Evolutionary conservation across 2,797 vertebrate genomes (phyloP).

Genomic region (Intellagama lesueurii): DNA sequence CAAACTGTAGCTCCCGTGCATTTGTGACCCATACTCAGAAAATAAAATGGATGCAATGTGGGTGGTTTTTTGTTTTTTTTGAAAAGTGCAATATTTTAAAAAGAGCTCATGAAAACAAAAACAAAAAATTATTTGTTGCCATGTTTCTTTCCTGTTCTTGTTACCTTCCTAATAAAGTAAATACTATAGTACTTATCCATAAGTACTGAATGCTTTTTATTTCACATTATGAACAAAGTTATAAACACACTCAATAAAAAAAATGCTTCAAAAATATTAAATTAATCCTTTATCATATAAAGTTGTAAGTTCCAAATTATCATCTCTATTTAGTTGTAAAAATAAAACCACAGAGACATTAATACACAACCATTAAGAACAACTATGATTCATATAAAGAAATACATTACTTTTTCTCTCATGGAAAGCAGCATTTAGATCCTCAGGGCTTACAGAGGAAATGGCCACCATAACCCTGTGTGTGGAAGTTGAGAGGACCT

Average conservation of each 20-base stretch:
- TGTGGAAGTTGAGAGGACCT: conserved; percentile 84
- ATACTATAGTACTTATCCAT: not conserved
- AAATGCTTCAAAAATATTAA: conserved; percentile 15
- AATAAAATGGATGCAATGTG: not conserved
- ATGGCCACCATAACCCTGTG: conserved; percentile 85
- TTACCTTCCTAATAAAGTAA: conserved; percentile 9
- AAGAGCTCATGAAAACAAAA: not conserved
- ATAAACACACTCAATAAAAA: conserved; percentile 15
- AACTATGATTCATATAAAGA: conserved; percentile 28
- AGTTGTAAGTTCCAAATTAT: not conserved
- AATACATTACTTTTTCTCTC: conserved; percentile 83
- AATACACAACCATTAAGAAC: not conserved
- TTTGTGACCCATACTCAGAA: not conserved
- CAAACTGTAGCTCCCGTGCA: not conserved
- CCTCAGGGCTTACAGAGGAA: conserved; percentile 79
- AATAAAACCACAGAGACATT: conserved; percentile 33
- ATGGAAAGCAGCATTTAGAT: conserved; percentile 69
- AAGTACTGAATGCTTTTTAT: not conserved
- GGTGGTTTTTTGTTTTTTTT: too few species aligned
- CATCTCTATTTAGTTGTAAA: conserved; percentile 20
- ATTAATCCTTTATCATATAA: conserved; percentile 24
- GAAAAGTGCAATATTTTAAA: not conserved
- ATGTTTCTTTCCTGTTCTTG: not conserved
- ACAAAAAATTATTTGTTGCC: conserved; percentile 9
- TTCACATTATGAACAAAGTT: not conserved